Conservation (phyloP, 2,797 vertebrate genomes). For the Propithecus deckenii region DNA sequence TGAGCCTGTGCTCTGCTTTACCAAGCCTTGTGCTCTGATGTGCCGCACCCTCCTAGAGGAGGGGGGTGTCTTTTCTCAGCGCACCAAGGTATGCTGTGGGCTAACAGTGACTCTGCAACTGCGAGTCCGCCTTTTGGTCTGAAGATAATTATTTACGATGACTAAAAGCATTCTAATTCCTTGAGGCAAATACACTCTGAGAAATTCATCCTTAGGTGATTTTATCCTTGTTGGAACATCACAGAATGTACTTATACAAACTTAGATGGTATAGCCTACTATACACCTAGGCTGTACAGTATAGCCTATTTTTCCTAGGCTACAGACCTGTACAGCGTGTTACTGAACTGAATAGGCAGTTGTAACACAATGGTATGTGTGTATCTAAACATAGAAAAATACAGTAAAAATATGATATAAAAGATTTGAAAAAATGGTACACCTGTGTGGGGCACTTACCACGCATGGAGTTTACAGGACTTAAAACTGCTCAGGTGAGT, state of each 20-base stretch:
- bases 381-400: background rate
- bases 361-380: background rate
- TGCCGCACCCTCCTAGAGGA: background rate
- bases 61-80: background rate
- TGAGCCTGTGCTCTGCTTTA: background rate
- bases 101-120: background rate
- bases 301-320: background rate
- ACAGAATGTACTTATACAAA: background rate
- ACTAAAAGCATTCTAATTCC: background rate
- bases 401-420: background rate
- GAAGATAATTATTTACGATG: background rate
- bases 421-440: background rate
- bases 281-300: background rate
- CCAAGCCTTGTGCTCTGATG: background rate
- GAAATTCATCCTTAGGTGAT: background rate
- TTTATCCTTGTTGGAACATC: background rate
- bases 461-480: background rate
- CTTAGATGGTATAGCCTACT: background rate
- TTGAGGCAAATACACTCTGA: background rate
- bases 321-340: background rate
- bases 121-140: background rate
- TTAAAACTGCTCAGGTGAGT: background rate
- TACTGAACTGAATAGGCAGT: background rate
- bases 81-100: rapidly evolving
- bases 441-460: background rate